Base-by-base conservation (phyloP, 1,140 invertebrate species). In the Propsilocerus akamusi region DNA sequence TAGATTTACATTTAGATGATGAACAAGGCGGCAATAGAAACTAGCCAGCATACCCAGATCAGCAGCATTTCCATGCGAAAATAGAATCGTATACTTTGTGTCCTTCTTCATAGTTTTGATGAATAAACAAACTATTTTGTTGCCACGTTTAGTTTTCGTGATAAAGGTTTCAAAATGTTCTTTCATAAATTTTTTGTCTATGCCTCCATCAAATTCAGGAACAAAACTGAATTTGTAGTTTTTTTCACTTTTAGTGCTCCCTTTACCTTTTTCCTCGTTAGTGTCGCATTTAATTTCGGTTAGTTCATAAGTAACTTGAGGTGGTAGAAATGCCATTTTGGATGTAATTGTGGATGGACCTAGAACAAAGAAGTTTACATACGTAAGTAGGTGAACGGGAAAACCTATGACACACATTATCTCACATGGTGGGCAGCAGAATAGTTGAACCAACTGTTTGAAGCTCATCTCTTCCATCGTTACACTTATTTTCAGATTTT, bases 251-350 rank as follows among this genome's bases (percentile, higher is more conserved):
- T 24, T 72, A 71, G 8, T 81, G 64, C 51, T 72, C 67, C 25
- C 77, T 51, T 37, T 56, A 57, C 51, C 62, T 55, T 48, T 49
- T 49, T 60, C 65, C 47, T 58, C 55, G 30, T 57, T 57, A 50
- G 55, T 56, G 30, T 17, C 49, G 7, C 23, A 34, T 34, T 64
- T 60, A 51, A 61, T 57, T 12, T 54, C 53, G 51, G 56, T 51
- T 30, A 83, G 67, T 12, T 69, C 69, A 61, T 84, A 86, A 10
- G 78, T 81, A 46, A 79, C 70, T 58, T 82, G 75, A 6, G 82
- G 82, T 22, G 82, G 82, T 47, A 82, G 66, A 63, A 86, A 86
- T 28, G 82, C 82, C 57, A 85, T 64, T 68, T 86, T 85, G 26
- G 80, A 77, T 26, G 75, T 41, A 20, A 41, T 41, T 41, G 17